Evolutionary conservation across 35 echinoderm and acorn worm genomes (phyloP).

Genomic region (Patiria miniata): DNA sequence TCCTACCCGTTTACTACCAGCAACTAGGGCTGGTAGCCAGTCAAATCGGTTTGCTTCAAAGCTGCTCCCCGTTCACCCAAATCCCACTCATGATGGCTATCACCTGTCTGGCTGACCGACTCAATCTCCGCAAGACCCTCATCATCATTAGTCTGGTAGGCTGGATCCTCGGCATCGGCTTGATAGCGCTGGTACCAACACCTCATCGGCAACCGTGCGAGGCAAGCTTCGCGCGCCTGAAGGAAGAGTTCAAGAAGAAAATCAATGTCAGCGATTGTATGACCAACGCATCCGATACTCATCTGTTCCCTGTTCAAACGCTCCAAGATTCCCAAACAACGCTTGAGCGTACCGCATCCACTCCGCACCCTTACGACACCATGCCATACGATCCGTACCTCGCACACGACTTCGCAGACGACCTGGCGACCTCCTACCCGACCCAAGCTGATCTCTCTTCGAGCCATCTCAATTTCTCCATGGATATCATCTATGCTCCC

Average conservation of each 20-base stretch:
- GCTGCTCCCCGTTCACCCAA: constrained; percentile 42
- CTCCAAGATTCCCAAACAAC: neutral
- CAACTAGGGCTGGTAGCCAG: constrained; percentile 39
- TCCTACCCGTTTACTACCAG: constrained; percentile 43
- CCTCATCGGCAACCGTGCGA: neutral
- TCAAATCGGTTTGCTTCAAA: constrained; percentile 36
- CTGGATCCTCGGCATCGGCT: constrained; percentile 28
- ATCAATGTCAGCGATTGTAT: constrained; percentile 1
- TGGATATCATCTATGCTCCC: neutral
- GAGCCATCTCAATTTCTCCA: neutral
- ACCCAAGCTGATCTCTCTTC: neutral
- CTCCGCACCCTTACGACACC: neutral
- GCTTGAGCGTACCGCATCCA: neutral
- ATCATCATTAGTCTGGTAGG: constrained; percentile 27
- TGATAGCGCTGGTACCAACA: constrained; percentile 13
- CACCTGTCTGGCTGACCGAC: constrained; percentile 40
- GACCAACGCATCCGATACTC: neutral
- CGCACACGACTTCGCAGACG: neutral
- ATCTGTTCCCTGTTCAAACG: too few species aligned
- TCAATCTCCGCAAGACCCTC: constrained; percentile 36
- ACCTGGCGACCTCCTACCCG: neutral
- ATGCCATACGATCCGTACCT: neutral
- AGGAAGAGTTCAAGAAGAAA: neutral
- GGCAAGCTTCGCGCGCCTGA: neutral
- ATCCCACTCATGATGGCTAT: constrained; percentile 37